Base-by-base conservation (phyloP, 2,888 invertebrate species). In the Nymphalis c-album region DNA sequence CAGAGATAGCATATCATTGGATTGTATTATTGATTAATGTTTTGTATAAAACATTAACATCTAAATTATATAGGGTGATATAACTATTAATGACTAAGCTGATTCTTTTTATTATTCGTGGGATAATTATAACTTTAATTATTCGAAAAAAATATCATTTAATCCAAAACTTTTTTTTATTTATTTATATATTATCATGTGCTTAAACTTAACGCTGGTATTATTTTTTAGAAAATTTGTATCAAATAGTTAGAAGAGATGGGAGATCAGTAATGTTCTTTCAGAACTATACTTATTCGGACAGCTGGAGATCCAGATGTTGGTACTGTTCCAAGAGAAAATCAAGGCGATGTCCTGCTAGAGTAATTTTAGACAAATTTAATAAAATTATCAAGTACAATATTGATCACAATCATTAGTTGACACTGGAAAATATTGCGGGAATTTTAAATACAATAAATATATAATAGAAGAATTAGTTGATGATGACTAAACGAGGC, bases 251-350 rank as follows among this genome's bases (percentile, higher is more conserved):
- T 17, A 70, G 59, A 7, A 55, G 46, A n/a, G 61, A 53, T 8
- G 75, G 77, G 0, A 74, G 66, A 35, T 71, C 66, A 4, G 59
- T 81, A n/a, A 75, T 83, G 74, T 8, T 81, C 7, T 83, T 78
- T 66, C 76, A 76, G 58, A 71, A 77, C 18, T 73, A 81, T 63
- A 79, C 80, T 0, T 84, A 80, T 66, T 81, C 81, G 13, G 79
- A 80, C 47, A 79, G 79, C 63, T 80, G 80, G 79, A 75, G 71
- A 48, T 76, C 77, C 3, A 75, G 81, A 6, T 79, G 73, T 31
- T 83, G 82, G 81, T 83, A 84, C 62, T 84, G 84, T 58, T 84
- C 83, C 0, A 80, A 78, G 51, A 71, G 82, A 13, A 78, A 63
- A 67, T 71, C 80, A 2, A 70, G 71, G 35, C 75, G 74, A 40